A percentile compares a stretch with the other conserved stretches of the same genome.
Conservation (phyloP, 2,113 vertebrate genomes). For the Eclectus roratus region DNA sequence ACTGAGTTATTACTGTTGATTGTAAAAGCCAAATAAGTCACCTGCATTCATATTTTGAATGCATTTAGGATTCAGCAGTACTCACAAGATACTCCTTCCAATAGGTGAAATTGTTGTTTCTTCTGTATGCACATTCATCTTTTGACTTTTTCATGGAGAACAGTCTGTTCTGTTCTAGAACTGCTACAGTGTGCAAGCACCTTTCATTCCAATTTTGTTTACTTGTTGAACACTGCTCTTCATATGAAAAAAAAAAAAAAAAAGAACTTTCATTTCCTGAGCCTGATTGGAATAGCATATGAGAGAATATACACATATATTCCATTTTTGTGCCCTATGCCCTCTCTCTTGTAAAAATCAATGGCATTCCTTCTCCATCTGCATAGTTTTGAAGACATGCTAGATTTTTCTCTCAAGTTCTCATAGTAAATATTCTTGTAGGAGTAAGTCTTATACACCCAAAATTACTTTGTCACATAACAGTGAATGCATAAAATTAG, state of each 20-base stretch:
- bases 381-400: background rate
- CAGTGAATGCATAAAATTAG: background rate
- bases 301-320: background rate
- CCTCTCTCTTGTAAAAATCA: background rate
- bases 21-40: background rate
- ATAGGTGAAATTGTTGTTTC: background rate
- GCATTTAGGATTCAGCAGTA: background rate
- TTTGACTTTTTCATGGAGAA: background rate
- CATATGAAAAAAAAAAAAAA: background rate
- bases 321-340: background rate
- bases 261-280: background rate
- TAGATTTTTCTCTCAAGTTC: background rate
- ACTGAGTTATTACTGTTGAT: background rate
- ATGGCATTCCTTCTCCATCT: background rate
- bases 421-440: background rate
- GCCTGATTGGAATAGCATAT: background rate
- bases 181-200: accelerated
- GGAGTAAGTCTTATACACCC: background rate
- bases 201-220: background rate
- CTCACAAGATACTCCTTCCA: background rate
- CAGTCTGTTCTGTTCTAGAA: background rate
- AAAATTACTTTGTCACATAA: slow-evolving; percentile 13
- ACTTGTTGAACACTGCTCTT: background rate
- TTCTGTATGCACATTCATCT: background rate
- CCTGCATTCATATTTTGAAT: background rate